phyloP scores from a whole-genome alignment of 2,797 vertebrate genomes.

The Arrhamphus sclerolepis region DNA sequence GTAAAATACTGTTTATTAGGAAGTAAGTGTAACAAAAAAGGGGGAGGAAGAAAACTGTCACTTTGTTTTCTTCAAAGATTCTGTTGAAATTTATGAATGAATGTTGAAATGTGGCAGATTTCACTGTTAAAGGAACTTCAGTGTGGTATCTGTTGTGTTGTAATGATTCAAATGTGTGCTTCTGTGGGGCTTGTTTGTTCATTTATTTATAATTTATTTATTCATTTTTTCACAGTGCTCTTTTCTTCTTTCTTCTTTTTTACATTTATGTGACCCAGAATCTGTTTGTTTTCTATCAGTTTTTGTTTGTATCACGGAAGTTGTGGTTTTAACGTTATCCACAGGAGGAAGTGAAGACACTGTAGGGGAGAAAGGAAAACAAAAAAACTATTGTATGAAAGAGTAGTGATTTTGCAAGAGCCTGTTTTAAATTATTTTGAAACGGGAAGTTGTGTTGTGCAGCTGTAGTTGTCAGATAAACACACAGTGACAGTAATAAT shows the following conservation, averaged over 20 bases:
- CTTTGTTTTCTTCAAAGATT: conserved; percentile 1
- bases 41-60: conserved; percentile 16
- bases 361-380: conserved; percentile 50
- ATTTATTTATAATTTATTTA: not conserved
- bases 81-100: conserved; percentile 22
- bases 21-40: conserved; percentile 19
- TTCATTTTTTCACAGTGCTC: not conserved
- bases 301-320: conserved; percentile 73
- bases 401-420: conserved; percentile 62
- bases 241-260: not conserved
- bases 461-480: conserved; percentile 45
- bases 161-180: not conserved
- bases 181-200: conserved; percentile 11
- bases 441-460: conserved; percentile 68
- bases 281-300: conserved; percentile 36
- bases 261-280: conserved; percentile 8
- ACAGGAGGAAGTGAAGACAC: conserved; percentile 80
- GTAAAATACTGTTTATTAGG: conserved; percentile 70
- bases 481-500: conserved; percentile 6
- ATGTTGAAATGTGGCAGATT: conserved; percentile 6
- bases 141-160: conserved; percentile 25
- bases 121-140: conserved; percentile 40
- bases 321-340: conserved; percentile 76
- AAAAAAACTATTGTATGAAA: conserved; percentile 52
- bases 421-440: conserved; percentile 67